A percentile compares a stretch with the other conserved stretches of the same genome.
phyloP scores from a whole-genome alignment of 2,888 invertebrate species.

The Pheosia tremula region DNA sequence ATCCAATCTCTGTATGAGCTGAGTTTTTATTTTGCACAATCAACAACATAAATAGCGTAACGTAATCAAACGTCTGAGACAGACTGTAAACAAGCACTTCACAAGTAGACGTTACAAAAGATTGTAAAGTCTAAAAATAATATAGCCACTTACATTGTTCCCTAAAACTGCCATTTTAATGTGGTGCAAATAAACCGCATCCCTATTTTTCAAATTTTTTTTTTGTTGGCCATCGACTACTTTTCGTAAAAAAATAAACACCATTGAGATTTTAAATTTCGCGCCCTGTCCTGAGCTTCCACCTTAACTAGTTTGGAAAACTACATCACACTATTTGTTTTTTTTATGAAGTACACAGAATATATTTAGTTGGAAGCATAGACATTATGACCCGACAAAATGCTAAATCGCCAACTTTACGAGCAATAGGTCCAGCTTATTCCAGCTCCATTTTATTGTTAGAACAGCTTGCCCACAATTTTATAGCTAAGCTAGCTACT shows the following conservation, averaged over 20 bases:
- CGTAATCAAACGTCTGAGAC: constrained; percentile 2
- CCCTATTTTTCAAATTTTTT: no score
- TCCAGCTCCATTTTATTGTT: neutral
- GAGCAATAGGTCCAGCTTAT: neutral
- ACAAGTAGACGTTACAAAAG: neutral
- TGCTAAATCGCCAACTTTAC: neutral
- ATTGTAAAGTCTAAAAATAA: neutral
- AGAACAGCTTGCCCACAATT: neutral
- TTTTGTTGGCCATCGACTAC: no score
- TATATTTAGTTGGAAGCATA: no score
- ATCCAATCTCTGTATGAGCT: constrained; percentile 1
- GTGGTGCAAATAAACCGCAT: no score
- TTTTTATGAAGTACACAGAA: constrained; percentile 3
- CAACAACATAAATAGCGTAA: constrained; percentile 2
- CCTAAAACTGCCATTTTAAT: neutral
- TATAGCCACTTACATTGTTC: no score
- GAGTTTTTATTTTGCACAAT: constrained; percentile 6
- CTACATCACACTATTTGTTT: no score
- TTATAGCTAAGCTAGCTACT: neutral
- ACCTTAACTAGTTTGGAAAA: no score
- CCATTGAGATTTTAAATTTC: no score
- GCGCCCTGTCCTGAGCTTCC: no score
- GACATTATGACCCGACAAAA: no score
- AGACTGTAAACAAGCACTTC: neutral
- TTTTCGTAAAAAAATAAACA: no score